A percentile compares a stretch with the other conserved stretches of the same genome.
Conservation (phyloP, 2,888 invertebrate genomes). For the Meliscaeva auricollis region DNA sequence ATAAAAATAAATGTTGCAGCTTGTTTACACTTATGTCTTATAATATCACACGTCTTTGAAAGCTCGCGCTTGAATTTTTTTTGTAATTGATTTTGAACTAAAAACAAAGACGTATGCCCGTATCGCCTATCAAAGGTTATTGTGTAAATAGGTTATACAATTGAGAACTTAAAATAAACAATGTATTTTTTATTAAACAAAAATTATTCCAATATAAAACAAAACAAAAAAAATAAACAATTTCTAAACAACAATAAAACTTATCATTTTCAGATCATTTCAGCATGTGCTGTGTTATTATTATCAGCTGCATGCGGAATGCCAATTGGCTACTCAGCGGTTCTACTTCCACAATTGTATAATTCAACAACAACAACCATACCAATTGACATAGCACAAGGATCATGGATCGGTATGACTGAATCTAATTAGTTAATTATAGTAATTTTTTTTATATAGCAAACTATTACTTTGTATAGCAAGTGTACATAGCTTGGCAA, state of each 20-base stretch:
- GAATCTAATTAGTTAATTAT: background rate
- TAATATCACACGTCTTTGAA: background rate
- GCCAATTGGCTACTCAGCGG: conserved; percentile 91
- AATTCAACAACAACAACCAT: conserved; percentile 86
- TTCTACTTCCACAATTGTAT: conserved; percentile 90
- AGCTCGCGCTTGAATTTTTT: background rate
- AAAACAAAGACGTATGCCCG: background rate
- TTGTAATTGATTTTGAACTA: background rate
- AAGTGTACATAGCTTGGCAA: conserved; percentile 91
- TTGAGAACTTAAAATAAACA: too few species aligned
- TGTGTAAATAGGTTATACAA: too few species aligned
- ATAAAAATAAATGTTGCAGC: background rate
- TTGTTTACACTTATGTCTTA: background rate
- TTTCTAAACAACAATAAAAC: background rate
- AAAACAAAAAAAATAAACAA: conserved; percentile 4
- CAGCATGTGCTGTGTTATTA: conserved; percentile 89
- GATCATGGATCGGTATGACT: conserved; percentile 89
- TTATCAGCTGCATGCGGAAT: conserved; percentile 91
- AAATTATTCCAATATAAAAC: too few species aligned
- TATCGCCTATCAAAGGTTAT: too few species aligned
- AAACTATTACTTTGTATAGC: conserved; percentile 84
- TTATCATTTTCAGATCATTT: conserved; percentile 86
- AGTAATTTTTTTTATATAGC: conserved; percentile 18
- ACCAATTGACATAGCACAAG: conserved; percentile 88
- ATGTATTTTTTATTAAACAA: background rate